Evolutionary conservation across 2,113 vertebrate species (phyloP).

Genomic region (Origma solitaria): DNA sequence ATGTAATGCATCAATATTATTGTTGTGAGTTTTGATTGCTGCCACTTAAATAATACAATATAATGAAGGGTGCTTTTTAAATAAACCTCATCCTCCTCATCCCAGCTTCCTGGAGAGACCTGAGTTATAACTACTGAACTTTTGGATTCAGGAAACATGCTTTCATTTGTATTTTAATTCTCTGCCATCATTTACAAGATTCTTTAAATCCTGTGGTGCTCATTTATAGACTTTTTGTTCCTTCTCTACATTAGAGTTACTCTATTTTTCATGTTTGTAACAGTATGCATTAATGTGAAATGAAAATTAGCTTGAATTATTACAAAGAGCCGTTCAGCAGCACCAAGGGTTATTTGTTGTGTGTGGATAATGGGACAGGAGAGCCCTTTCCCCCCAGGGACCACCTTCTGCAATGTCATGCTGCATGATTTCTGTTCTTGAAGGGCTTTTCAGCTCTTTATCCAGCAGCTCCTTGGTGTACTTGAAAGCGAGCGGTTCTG

Average conservation of each 20-base stretch:
- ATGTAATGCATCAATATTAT: background rate
- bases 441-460: background rate
- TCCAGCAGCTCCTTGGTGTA: background rate
- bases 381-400: background rate
- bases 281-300: background rate
- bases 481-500: rapidly evolving
- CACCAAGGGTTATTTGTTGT: background rate
- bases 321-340: background rate
- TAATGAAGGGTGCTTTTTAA: background rate
- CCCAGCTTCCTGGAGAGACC: background rate
- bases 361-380: background rate
- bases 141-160: background rate
- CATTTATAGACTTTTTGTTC: background rate
- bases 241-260: background rate
- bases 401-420: background rate
- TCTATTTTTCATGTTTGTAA: background rate
- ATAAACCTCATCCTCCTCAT: background rate
- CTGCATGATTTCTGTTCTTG: background rate
- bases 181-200: background rate
- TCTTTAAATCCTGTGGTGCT: background rate
- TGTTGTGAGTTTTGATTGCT: background rate
- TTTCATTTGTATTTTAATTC: background rate
- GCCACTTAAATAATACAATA: background rate
- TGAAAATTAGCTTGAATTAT: background rate
- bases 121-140: background rate